phyloP scores from a whole-genome alignment of 2,113 vertebrate species.

The Probosciger aterrimus region DNA sequence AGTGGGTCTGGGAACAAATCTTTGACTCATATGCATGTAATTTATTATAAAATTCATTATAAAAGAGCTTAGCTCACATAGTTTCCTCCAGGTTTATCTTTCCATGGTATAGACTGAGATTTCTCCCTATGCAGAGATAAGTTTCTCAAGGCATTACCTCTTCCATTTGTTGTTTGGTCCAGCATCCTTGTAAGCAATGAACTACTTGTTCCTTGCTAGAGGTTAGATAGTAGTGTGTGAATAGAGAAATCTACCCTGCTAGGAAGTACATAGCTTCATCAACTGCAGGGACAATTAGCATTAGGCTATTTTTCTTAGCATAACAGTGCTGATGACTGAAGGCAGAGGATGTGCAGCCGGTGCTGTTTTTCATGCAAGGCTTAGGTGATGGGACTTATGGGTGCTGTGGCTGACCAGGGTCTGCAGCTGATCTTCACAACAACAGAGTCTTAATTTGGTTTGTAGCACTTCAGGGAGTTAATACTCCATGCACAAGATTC shows the following conservation, averaged over 20 bases:
- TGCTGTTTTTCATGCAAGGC: neutral
- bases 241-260: neutral
- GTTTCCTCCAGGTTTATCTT: neutral
- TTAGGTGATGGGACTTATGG: neutral
- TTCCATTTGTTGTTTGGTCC: neutral
- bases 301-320: neutral
- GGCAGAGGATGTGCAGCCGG: neutral
- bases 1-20: neutral
- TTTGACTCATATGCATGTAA: neutral
- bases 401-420: neutral
- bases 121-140: neutral
- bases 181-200: neutral
- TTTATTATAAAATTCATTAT: neutral
- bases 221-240: neutral
- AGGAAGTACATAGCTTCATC: neutral
- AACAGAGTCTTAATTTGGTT: neutral
- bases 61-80: neutral
- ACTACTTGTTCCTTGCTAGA: neutral
- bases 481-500: neutral
- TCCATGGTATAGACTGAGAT: neutral
- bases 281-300: neutral
- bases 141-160: neutral
- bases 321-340: neutral
- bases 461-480: neutral
- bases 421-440: neutral